Evolutionary conservation across 2,113 vertebrate genomes (phyloP), one percentile per base, ranked within the genome.

Genomic region (Channa maculata): DNA sequence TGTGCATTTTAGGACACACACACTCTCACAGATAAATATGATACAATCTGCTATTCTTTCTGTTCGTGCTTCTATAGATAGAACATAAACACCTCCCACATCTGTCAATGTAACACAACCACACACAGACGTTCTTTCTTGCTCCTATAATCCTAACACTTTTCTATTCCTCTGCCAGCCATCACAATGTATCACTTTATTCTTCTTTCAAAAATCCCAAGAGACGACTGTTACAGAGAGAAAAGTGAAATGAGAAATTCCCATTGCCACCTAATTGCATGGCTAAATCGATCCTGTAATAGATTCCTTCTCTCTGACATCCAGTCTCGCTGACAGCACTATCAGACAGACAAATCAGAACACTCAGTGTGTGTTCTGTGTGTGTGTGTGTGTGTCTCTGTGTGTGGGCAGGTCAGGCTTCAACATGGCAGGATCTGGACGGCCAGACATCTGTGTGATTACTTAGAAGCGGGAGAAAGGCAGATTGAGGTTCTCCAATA

Each of bases 251-350:
- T 90, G 62, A 92, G 69, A 90, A 83, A 83, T 90, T 90, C 78
- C 75, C 68, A 65, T 70, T 65, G 71, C 81, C 69, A 85, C 74
- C 85, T 92, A 90, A 90, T 91, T 91, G 86, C 86, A 77, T 49
- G 71, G 65, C 65, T 83, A 87, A 93, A 93, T 94, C 90, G 90
- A 94, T 93, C 88, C 69, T 51, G 66, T 89, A 91, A 94, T 48
- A 87, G 85, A 92, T 79, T 85, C 75, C 79, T 70, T 91, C 88
- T 90, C 52, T 78, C 50, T 11, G 89, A 86, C 88, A 88, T 78
- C 41, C 65, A 83, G 80, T 81, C 65, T 90, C 84, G 86, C 75
- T 86, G 86, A 91, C 89, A 92, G 59, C 60, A 53, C 88, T 89
- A 80, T 70, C 86, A 89, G 80, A 86, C 80, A 91, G 95, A 92